phyloP scores from a whole-genome alignment of 2,113 vertebrate species.

The Mirza zaza region DNA sequence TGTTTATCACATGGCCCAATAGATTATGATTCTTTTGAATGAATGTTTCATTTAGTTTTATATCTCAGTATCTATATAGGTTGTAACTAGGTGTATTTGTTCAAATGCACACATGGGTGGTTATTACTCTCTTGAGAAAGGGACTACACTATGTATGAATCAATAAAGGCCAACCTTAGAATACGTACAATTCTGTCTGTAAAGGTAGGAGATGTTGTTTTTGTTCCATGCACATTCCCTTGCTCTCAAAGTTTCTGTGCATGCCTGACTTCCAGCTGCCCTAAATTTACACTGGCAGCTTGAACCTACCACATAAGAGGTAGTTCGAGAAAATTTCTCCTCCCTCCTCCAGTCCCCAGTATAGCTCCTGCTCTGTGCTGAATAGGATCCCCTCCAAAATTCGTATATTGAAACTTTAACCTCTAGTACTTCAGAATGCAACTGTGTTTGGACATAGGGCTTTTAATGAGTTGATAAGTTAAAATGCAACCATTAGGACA shows the following conservation, averaged over 20 bases:
- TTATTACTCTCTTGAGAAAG: background rate
- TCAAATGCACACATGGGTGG: background rate
- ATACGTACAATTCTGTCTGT: background rate
- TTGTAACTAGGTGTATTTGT: background rate
- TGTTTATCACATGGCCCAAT: background rate
- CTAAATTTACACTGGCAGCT: background rate
- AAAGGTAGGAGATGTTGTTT: background rate
- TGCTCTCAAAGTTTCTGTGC: background rate
- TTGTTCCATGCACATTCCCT: accelerated
- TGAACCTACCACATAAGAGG: background rate
- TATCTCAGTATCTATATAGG: background rate
- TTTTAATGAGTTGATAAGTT: background rate
- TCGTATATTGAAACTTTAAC: background rate
- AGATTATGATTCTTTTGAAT: background rate
- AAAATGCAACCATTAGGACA: background rate
- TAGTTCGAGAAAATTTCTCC: background rate
- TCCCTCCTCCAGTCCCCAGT: background rate
- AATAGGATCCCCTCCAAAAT: background rate
- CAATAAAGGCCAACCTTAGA: background rate
- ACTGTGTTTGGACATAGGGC: background rate
- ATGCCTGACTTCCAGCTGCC: background rate
- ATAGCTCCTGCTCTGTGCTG: background rate
- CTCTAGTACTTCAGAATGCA: background rate
- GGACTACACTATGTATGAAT: background rate
- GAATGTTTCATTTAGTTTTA: background rate